phyloP scores from a whole-genome alignment of 2,888 invertebrate genomes.

The Helleia helle region DNA sequence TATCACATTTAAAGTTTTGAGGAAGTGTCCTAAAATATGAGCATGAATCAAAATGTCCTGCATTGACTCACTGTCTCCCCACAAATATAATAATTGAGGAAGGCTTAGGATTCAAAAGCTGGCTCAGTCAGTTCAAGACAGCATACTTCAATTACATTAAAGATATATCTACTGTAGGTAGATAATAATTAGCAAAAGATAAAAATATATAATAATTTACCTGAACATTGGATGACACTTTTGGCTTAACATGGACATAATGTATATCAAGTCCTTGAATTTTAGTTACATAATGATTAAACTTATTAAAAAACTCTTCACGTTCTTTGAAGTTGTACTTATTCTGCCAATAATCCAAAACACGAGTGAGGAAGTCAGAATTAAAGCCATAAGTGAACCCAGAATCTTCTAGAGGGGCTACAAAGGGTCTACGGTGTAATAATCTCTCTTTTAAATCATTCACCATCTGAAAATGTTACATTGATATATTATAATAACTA shows the following conservation, averaged over 20 bases:
- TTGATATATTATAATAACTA: background rate
- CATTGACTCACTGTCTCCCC: too few relatives aligned
- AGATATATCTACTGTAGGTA: too few relatives aligned
- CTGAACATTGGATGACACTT: slow-evolving; percentile 31
- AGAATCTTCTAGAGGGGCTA: slow-evolving; percentile 76
- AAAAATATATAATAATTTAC: slow-evolving; percentile 29
- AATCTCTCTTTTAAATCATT: slow-evolving; percentile 73
- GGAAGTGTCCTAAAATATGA: too few relatives aligned
- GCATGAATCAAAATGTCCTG: too few relatives aligned
- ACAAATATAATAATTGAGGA: too few relatives aligned
- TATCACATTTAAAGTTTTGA: too few relatives aligned
- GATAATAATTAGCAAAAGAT: background rate
- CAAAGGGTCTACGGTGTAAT: slow-evolving; percentile 50
- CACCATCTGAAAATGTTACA: slow-evolving; percentile 42
- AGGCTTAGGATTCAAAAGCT: too few relatives aligned
- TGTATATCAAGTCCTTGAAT: slow-evolving; percentile 84
- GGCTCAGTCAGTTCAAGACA: too few relatives aligned
- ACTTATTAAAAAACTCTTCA: slow-evolving; percentile 80
- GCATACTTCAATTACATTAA: too few relatives aligned
- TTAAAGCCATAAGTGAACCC: slow-evolving; percentile 90
- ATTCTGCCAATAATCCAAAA: slow-evolving; percentile 86
- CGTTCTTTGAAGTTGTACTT: slow-evolving; percentile 78
- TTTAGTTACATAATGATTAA: slow-evolving; percentile 82
- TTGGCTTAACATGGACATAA: slow-evolving; percentile 80
- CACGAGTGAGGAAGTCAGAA: slow-evolving; percentile 75